Percentiles rank a stretch among this genome's conserved stretches.
Evolutionary conservation across 1,140 invertebrate species (phyloP).

Genomic region (Magallana angulata): DNA sequence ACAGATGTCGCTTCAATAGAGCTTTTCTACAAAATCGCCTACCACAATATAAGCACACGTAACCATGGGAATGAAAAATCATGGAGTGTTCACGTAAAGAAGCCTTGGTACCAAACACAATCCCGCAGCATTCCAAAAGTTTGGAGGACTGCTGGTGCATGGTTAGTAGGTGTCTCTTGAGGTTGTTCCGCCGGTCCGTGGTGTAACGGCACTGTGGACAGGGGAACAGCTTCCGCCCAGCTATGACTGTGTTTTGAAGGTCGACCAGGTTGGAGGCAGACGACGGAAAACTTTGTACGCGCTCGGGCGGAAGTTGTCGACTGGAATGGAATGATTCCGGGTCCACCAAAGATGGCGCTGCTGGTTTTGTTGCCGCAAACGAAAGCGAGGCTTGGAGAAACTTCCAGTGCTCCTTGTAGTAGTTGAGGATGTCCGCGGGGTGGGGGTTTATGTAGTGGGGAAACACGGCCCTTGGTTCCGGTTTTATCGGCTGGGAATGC

Average conservation of each 20-base stretch:
- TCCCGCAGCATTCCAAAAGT: conserved; percentile 79
- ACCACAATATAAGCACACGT: conserved; percentile 79
- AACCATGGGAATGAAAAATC: conserved; percentile 78
- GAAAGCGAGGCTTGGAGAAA: conserved; percentile 13
- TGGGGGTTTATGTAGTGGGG: not conserved
- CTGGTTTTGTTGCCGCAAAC: not conserved
- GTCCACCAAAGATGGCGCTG: not conserved
- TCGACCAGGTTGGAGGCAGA: not conserved
- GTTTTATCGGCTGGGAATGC: not conserved
- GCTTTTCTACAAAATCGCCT: conserved; percentile 80
- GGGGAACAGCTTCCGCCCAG: conserved; percentile 72
- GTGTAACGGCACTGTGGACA: conserved; percentile 79
- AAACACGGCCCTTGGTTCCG: not conserved
- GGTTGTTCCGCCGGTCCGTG: conserved; percentile 80
- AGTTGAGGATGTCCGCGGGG: not conserved
- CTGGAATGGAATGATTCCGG: not conserved
- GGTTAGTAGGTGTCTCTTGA: conserved; percentile 79
- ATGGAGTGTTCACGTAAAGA: conserved; percentile 78
- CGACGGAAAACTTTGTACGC: not conserved
- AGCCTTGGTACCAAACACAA: conserved; percentile 79
- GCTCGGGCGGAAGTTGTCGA: not conserved
- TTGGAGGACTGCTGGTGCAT: conserved; percentile 79
- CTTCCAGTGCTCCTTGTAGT: conserved; percentile 27
- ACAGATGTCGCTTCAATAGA: conserved; percentile 80
- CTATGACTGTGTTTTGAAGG: conserved; percentile 15